Percentiles rank a stretch among this genome's conserved stretches.
phyloP scores from a whole-genome alignment of 2,888 invertebrate genomes.

The Ormyrus pomaceus region DNA sequence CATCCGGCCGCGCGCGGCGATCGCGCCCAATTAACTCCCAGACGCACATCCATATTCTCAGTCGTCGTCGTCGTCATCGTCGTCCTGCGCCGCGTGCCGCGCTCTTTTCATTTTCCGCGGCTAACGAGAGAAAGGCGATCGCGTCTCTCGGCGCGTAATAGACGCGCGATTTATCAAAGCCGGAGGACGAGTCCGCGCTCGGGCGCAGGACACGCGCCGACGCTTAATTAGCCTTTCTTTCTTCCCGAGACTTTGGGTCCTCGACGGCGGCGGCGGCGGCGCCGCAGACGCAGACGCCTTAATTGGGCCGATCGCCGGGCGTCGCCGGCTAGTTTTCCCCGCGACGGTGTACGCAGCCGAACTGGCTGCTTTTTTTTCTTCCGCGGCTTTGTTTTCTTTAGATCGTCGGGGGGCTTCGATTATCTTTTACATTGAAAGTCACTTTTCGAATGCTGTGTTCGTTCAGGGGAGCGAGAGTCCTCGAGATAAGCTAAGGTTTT shows the following conservation, averaged over 20 bases:
- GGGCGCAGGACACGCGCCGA: neutral
- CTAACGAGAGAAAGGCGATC: slow-evolving; percentile 65
- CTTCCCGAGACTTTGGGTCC: neutral
- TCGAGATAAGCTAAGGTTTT: no score
- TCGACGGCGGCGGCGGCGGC: no score
- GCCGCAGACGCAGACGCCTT: neutral
- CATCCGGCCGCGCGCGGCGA: no score
- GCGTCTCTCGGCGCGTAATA: slow-evolving; percentile 74
- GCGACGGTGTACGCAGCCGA: no score
- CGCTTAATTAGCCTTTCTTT: slow-evolving; percentile 49
- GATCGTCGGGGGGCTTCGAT: no score
- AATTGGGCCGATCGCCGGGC: slow-evolving; percentile 29
- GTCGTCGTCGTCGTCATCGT: slow-evolving; percentile 19
- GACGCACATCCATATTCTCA: slow-evolving; percentile 45
- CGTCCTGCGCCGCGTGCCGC: no score
- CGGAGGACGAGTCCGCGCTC: neutral
- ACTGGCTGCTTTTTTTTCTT: no score
- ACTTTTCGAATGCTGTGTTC: no score
- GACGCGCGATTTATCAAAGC: slow-evolving; percentile 56
- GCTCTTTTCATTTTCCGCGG: neutral
- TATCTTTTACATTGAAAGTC: no score
- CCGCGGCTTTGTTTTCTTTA: no score
- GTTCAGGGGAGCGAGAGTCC: no score
- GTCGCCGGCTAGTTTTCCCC: slow-evolving; percentile 21
- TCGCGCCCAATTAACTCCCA: slow-evolving; percentile 35